Conservation (phyloP, 2,888 invertebrate species). For the Operophtera brumata region DNA sequence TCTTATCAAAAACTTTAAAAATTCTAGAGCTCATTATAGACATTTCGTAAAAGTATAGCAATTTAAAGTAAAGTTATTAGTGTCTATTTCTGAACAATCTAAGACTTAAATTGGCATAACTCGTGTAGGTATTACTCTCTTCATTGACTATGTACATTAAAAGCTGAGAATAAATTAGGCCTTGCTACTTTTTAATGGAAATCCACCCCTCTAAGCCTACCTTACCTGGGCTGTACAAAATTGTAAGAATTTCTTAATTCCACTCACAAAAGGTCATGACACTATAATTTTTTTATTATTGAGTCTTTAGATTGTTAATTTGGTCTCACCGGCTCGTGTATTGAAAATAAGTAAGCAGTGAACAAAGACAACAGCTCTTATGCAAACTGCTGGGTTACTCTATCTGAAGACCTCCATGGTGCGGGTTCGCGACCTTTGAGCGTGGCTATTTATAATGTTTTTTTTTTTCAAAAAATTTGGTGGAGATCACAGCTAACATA, state of each 20-base stretch:
- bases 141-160: background rate
- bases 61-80: too few relatives aligned
- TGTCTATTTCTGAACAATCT: too few relatives aligned
- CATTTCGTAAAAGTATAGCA: too few relatives aligned
- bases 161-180: background rate
- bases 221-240: constrained; percentile 1
- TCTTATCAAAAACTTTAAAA: too few relatives aligned
- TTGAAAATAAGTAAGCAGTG: constrained; percentile 23
- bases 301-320: constrained; percentile 14
- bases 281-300: constrained; percentile 13
- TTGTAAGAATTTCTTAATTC: constrained; percentile 1
- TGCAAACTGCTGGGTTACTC: constrained; percentile 2
- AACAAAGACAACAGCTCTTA: constrained; percentile 16
- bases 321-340: constrained; percentile 17
- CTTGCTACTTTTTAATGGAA: background rate
- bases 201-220: background rate
- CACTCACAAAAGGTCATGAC: background rate
- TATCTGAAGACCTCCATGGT: background rate
- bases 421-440: too few relatives aligned
- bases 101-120: too few relatives aligned
- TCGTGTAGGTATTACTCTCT: too few relatives aligned
- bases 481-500: too few relatives aligned
- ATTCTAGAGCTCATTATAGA: too few relatives aligned
- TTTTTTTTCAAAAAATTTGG: too few relatives aligned
- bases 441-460: too few relatives aligned